A percentile compares a stretch with the other conserved stretches of the same genome.
Evolutionary conservation across 2,888 invertebrate species (phyloP).

Genomic region (Xylota segnis): DNA sequence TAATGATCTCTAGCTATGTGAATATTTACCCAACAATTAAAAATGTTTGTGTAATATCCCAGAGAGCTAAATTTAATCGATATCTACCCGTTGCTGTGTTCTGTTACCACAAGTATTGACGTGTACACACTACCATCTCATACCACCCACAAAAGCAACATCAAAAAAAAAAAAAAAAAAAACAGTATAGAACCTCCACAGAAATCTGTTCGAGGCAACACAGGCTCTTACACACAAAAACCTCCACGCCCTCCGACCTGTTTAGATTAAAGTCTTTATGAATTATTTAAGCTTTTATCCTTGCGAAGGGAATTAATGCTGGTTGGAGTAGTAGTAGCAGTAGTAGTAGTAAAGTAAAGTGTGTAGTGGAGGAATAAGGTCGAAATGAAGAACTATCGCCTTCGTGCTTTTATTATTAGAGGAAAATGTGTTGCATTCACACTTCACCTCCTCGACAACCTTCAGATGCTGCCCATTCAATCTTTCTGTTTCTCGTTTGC

Average conservation of each 20-base stretch:
- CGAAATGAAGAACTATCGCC: constrained; percentile 27
- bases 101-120: constrained; percentile 35
- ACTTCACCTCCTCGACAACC: constrained; percentile 45
- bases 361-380: constrained; percentile 15
- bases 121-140: constrained; percentile 9
- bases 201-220: constrained; percentile 58
- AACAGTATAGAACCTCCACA: not conserved
- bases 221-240: constrained; percentile 43
- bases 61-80: constrained; percentile 35
- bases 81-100: constrained; percentile 14
- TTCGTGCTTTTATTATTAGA: constrained; percentile 50
- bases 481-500: constrained; percentile 21
- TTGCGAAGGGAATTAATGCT: constrained; percentile 43
- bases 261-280: constrained; percentile 75
- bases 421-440: constrained; percentile 67
- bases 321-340: not conserved
- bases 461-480: constrained; percentile 63
- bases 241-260: constrained; percentile 47
- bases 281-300: constrained; percentile 74
- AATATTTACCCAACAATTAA: constrained; percentile 67
- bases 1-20: constrained; percentile 54
- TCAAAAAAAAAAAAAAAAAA: too few relatives aligned
- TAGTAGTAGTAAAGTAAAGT: not conserved
- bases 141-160: not conserved
- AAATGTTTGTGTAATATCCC: constrained; percentile 34